Evolutionary conservation across 2,888 invertebrate species (phyloP).

Genomic region (Agrochola lychnidis): DNA sequence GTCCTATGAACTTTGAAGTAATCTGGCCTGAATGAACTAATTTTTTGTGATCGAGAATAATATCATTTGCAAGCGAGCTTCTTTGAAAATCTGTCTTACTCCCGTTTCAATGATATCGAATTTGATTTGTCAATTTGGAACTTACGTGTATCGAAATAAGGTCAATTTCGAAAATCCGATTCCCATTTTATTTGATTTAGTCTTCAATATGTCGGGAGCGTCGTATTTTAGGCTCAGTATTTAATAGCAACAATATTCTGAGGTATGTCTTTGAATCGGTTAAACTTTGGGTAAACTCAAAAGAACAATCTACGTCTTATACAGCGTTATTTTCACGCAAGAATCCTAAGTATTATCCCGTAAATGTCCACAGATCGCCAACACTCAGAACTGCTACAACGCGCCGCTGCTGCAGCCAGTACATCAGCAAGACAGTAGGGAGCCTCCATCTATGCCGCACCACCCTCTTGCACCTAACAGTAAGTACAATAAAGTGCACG

Average conservation of each 20-base stretch:
- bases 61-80: neutral
- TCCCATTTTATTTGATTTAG: neutral
- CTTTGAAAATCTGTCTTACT: conserved; percentile 2
- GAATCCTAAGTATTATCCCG: neutral
- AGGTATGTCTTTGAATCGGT: neutral
- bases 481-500: conserved; percentile 61
- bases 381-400: conserved; percentile 84
- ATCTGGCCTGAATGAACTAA: conserved; percentile 4
- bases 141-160: neutral
- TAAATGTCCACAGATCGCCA: conserved; percentile 77
- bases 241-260: neutral
- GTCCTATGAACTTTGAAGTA: conserved; percentile 26
- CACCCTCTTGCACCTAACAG: conserved; percentile 81
- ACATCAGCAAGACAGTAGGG: conserved; percentile 77
- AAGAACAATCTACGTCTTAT: neutral
- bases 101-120: neutral
- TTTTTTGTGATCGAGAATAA: neutral
- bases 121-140: neutral
- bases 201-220: neutral
- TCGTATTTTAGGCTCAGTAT: neutral
- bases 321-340: neutral
- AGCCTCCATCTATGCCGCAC: conserved; percentile 75
- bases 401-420: conserved; percentile 85
- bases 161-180: neutral
- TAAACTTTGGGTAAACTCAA: neutral